phyloP scores from a whole-genome alignment of 1,140 invertebrate genomes.

The Ganaspis sp. region DNA sequence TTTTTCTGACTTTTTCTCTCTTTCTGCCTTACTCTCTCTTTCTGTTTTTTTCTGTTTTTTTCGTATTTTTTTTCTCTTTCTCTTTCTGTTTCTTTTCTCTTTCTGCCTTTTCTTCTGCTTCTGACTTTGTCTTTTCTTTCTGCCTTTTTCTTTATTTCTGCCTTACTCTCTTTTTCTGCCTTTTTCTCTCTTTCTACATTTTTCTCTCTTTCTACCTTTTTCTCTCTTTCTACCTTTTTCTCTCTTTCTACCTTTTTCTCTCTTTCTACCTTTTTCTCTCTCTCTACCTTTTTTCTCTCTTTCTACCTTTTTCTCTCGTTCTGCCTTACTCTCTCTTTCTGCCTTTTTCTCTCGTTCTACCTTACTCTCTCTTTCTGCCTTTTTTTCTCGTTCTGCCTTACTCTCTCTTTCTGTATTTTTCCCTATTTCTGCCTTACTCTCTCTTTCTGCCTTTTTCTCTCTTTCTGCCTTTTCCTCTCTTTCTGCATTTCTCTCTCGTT shows the following conservation, averaged over 20 bases:
- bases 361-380: not conserved
- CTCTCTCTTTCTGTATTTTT: not conserved
- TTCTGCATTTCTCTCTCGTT: not conserved
- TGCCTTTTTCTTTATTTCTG: not conserved
- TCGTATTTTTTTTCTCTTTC: no score
- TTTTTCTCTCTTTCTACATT: not conserved
- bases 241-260: not conserved
- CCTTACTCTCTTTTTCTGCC: not conserved
- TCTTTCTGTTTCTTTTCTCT: not conserved
- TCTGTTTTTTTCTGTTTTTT: not conserved
- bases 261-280: not conserved
- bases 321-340: no score
- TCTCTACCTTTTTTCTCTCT: not conserved
- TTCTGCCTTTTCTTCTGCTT: not conserved
- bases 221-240: not conserved
- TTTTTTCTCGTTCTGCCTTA: not conserved
- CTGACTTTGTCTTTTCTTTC: not conserved
- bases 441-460: no score
- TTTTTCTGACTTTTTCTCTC: slow-evolving; percentile 19
- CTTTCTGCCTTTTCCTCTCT: slow-evolving; percentile 11
- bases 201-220: not conserved
- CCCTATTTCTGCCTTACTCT: no score
- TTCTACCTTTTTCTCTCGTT: not conserved
- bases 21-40: slow-evolving; percentile 7
- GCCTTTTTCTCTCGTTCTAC: slow-evolving; percentile 10